Base-by-base conservation (phyloP, 53 echinoderm and acorn worm genomes). In the Stichopus horrens region DNA sequence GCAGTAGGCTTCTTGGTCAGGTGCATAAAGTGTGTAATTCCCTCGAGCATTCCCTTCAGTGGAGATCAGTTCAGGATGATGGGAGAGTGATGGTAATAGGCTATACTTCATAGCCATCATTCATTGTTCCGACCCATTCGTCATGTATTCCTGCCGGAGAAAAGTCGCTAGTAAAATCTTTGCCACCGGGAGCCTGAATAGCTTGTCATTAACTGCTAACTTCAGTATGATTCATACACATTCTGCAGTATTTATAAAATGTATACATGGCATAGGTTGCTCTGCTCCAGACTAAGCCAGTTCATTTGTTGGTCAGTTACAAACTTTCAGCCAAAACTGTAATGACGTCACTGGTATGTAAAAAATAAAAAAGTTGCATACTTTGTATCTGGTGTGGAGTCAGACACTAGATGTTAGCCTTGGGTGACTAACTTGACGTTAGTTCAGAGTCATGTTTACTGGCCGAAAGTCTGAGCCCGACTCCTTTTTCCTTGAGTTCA, bases 21-120 rank as follows among this genome's bases (percentile, higher is more conserved):
- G 71, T 71, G 18, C n/a, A 18, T n/a, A 13, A 63, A 13, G 16
- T 71, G n/a, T 16, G 71, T 71, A 71, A 71, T 71, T 71, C 71
- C 71, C 71, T 16, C 4, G 19, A 71, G 71, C 18, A 20, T 71
- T 19, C 71, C 71, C 71, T 18, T 71, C 71, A 71, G 71, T 71
- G 71, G 18, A 71, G 71, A 71, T 71, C 71, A 16, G 71, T 71
- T 71, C 14, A 71, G 71, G 16, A n/a, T 71, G 71, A 71, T 71
- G 18, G 71, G 71, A 71, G 71, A 71, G 71, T 71, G 6, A 16
- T 71, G 71, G 71, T 71, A 71, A 71, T 71, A 71, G 71, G 71
- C 71, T 71, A 71, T 20, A 71, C 71, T 71, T 71, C 71, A 71
- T n/a, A 71, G 71, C 18, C 16, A 71, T 71, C 71, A 71, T 18